Evolutionary conservation across 2,888 invertebrate species (phyloP), one percentile per base, ranked within the genome.

Genomic region (Platerodrilus igneus): DNA sequence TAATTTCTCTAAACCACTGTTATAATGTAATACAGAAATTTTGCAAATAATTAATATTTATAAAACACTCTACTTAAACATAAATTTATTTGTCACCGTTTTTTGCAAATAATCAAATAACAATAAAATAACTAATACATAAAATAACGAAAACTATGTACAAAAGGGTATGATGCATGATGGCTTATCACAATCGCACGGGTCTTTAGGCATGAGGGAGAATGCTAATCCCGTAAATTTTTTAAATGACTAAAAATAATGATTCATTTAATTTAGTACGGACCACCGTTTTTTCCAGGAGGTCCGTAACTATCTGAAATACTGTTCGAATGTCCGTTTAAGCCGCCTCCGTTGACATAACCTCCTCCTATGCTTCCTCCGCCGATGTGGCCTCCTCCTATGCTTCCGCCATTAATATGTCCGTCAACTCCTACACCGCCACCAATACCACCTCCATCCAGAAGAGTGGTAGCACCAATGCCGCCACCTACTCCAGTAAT

Each of bases 81-180:
- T 55, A 53, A 55, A 58, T 59, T 60, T 60, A 59, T 59, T 58
- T 63, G 63, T 60, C 63, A 63, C 61, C 63, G 61, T 59, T 48
- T 58, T 56, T 56, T 56, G 55, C 53, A 53, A 54, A 47, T 45
- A 49, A 48, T 41, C 44, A 51, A 47, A 53, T 45, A 50, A 53
- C 51, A 51, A 52, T 43, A 47, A 52, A 43, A 49, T 48, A 47
- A 48, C 40, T 28, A 40, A 52, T 45, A 51, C 53, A 56, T 52
- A 50, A 46, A 51, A 49, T 51, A 48, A 53, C 51, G 53, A 50
- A 36, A 54, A 49, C 53, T 57, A 57, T 57, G 41, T 57, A 57
- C 56, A 57, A 56, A 43, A 51, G 48, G 43, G 36, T 45, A 51
- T 50, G 42, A 37, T 40, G 33, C 36, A 27, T 45, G 48, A 51